Evolutionary conservation across 2,113 vertebrate genomes (phyloP).

Genomic region (Mola mola): DNA sequence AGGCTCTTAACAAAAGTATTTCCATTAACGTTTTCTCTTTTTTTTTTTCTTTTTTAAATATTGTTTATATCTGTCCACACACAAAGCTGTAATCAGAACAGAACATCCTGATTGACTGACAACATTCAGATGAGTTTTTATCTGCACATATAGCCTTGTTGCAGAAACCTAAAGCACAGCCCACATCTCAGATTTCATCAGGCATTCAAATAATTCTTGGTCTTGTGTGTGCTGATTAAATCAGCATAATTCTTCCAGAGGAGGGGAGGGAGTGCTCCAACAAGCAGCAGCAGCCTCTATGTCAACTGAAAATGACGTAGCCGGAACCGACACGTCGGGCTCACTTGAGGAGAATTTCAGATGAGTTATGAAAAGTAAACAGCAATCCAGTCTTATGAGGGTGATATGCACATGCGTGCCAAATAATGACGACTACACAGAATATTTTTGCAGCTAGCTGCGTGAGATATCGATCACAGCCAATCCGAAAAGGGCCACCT

Average conservation of each 20-base stretch:
- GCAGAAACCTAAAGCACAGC: background rate
- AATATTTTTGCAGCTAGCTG: conserved; percentile 33
- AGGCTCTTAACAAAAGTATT: conserved; percentile 40
- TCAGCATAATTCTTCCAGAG: background rate
- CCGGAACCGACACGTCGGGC: background rate
- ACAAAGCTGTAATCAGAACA: conserved; percentile 1
- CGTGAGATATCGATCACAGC: conserved; percentile 28
- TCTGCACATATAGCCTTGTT: background rate
- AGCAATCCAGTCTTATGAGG: conserved; percentile 7
- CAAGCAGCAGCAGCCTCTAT: background rate
- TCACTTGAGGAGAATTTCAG: background rate
- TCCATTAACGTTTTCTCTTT: no score
- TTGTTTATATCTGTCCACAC: conserved; percentile 56
- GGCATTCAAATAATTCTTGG: background rate
- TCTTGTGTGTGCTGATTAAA: background rate
- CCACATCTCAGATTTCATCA: conserved; percentile 1
- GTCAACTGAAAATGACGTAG: conserved; percentile 1
- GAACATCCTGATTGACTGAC: conserved; percentile 36
- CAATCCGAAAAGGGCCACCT: conserved; percentile 56
- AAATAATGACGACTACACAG: conserved; percentile 36
- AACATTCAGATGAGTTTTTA: conserved; percentile 29
- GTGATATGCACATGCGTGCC: conserved; percentile 1
- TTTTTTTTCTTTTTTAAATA: conserved; percentile 54
- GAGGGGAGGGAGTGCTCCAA: conserved; percentile 1
- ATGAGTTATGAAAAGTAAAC: background rate